Evolutionary conservation across 2,888 invertebrate species (phyloP).

Genomic region (Ectemnius cavifrons): DNA sequence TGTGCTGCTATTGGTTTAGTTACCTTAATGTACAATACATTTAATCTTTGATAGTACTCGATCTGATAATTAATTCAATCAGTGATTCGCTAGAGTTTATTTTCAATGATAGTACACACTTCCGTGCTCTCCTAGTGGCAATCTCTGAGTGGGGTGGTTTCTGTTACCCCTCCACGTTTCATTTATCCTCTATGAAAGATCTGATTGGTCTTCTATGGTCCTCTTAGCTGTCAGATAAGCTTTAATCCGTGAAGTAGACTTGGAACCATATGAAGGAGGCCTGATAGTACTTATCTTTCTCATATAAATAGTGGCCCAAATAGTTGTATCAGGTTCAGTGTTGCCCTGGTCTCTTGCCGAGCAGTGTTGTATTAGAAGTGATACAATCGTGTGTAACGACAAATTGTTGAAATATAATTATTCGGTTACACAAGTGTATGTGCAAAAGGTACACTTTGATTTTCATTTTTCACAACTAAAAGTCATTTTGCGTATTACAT

Average conservation of each 20-base stretch:
- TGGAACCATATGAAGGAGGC: conserved; percentile 64
- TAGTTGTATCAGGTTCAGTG: conserved; percentile 70
- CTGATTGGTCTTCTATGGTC: conserved; percentile 54
- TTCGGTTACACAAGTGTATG: too few relatives aligned
- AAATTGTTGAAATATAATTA: too few relatives aligned
- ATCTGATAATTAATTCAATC: conserved; percentile 39
- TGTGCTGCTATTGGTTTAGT: too few relatives aligned
- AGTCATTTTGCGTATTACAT: too few relatives aligned
- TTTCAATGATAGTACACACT: conserved; percentile 45
- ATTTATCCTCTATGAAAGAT: conserved; percentile 63
- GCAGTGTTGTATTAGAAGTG: conserved; percentile 2
- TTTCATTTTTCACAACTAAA: too few relatives aligned
- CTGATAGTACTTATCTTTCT: conserved; percentile 74
- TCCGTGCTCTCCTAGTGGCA: conserved; percentile 43
- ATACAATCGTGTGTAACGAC: background rate
- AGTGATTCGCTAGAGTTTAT: conserved; percentile 24
- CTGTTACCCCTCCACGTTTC: conserved; percentile 55
- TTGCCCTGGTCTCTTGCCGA: conserved; percentile 48
- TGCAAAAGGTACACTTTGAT: too few relatives aligned
- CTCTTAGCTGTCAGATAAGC: conserved; percentile 70
- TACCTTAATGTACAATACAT: conserved; percentile 5
- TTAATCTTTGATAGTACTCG: conserved; percentile 33
- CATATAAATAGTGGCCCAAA: conserved; percentile 74
- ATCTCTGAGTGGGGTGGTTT: conserved; percentile 51
- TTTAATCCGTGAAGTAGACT: conserved; percentile 59